Conservation (phyloP, 2,888 invertebrate species). For the Ormia ochracea region DNA sequence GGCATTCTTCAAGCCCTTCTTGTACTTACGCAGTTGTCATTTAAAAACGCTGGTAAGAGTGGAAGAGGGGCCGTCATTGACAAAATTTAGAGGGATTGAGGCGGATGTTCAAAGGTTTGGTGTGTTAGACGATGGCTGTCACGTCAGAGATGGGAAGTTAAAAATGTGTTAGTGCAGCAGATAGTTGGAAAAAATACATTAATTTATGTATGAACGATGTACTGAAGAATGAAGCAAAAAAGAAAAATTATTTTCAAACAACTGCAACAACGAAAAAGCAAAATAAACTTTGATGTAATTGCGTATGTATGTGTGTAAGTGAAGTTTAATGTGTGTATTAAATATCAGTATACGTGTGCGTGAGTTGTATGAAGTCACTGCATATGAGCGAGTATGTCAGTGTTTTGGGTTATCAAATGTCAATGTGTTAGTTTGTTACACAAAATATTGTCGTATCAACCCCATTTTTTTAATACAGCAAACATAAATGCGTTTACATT, state of each 20-base stretch:
- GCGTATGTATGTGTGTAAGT: not conserved
- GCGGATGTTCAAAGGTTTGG: slow-evolving; percentile 9
- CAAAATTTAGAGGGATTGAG: slow-evolving; percentile 8
- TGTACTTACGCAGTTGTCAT: not conserved
- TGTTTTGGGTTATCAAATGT: slow-evolving; percentile 19
- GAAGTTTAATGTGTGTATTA: slow-evolving; percentile 11
- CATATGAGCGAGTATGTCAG: slow-evolving; percentile 31
- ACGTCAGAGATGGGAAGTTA: slow-evolving; percentile 47
- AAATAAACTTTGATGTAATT: slow-evolving; percentile 32
- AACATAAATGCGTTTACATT: slow-evolving; percentile 63
- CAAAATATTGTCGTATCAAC: slow-evolving; percentile 49
- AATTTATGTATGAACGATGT: slow-evolving; percentile 34
- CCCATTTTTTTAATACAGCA: slow-evolving; percentile 43
- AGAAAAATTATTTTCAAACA: slow-evolving; percentile 14
- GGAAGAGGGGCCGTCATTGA: slow-evolving; percentile 1
- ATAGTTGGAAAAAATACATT: slow-evolving; percentile 38
- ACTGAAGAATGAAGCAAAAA: slow-evolving; percentile 31
- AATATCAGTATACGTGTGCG: slow-evolving; percentile 1
- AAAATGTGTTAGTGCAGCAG: slow-evolving; percentile 56
- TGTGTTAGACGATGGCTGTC: slow-evolving; percentile 15
- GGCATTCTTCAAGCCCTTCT: not conserved
- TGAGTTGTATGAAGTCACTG: not conserved
- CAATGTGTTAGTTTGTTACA: not conserved
- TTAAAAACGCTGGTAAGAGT: not conserved
- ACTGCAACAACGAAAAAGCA: slow-evolving; percentile 33